phyloP scores from a whole-genome alignment of 2,113 vertebrate species.

The Willisornis vidua region DNA sequence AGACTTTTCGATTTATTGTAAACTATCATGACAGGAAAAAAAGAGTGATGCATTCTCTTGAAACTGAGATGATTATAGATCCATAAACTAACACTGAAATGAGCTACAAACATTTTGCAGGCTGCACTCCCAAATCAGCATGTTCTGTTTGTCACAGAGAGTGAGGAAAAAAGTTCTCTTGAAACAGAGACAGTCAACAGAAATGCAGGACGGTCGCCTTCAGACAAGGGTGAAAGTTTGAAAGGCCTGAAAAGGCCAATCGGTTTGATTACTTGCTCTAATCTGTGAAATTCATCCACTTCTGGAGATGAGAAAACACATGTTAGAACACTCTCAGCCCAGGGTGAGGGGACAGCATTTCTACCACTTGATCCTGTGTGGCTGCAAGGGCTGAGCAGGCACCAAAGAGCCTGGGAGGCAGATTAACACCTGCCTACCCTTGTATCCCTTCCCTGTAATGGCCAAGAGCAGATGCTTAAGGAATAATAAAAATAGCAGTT shows the following conservation, averaged over 20 bases:
- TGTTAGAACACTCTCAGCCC: background rate
- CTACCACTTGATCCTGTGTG: background rate
- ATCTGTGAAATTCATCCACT: slow-evolving; percentile 20
- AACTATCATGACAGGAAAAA: background rate
- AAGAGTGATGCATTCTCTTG: background rate
- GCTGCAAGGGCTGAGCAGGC: slow-evolving; percentile 4
- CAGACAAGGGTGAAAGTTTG: background rate
- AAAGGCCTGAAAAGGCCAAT: background rate
- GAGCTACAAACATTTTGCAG: slow-evolving; percentile 16
- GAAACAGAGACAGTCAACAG: slow-evolving; percentile 19
- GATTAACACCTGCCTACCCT: background rate
- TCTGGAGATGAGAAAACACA: background rate
- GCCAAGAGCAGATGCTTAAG: background rate
- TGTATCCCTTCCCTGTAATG: background rate
- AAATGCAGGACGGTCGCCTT: slow-evolving; percentile 20
- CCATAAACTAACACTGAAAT: slow-evolving; percentile 5
- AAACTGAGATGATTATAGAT: background rate
- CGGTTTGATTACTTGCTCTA: background rate
- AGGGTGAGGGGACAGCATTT: background rate
- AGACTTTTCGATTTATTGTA: background rate
- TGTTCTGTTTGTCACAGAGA: background rate
- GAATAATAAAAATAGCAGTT: background rate
- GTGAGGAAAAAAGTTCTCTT: background rate
- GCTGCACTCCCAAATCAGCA: slow-evolving; percentile 4
- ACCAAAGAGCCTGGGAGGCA: background rate